Base-by-base conservation (phyloP, 2,888 invertebrate species). In the Adelphocoris suturalis region DNA sequence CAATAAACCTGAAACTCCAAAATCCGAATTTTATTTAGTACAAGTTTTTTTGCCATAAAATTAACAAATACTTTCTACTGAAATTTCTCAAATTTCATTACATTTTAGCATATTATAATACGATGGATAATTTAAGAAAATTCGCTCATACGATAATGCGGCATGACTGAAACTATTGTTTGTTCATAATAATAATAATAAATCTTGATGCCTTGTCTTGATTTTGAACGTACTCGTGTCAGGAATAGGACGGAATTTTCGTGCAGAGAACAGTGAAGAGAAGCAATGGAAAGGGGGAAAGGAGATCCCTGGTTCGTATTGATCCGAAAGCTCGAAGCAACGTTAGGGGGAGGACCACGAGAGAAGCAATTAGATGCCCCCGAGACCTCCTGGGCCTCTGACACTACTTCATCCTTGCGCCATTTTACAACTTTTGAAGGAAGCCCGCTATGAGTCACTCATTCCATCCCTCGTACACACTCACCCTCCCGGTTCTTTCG, bases 371-470 rank as follows among this genome's bases (percentile, higher is more conserved):
- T 86, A 86, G 86, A 86, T 68, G 68, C 75, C 57, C 82, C 82
- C 52, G 14, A 27, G 82, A 82, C 23, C 82, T 48, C 82, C 82
- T 1, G 52, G 55, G 52, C 82, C 82, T 47, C 19, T 46, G 37
- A 68, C 68, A 46, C 81, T 19, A 81, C 82, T 82, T 82, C 82
- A 82, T 82, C n/a, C 82, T 82, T 82, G 76, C 86, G 86, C 86
- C 86, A 86, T 86, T 86, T 86, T 86, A 86, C 68, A 86, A 86
- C 86, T 86, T 86, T 86, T 75, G 75, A 86, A 68, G 86, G 86
- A 47, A 86, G 28, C 68, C 37, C 75, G 75, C 37, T 37, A 46
- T 86, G 86, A 75, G 85, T 78, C 78, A 86, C 76, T 48, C 76
- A 48, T 76, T 47, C 86, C 37, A 68, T 16, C 76, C 46, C 76